phyloP scores from a whole-genome alignment of 2,797 vertebrate species.

The Poecilia gillii region DNA sequence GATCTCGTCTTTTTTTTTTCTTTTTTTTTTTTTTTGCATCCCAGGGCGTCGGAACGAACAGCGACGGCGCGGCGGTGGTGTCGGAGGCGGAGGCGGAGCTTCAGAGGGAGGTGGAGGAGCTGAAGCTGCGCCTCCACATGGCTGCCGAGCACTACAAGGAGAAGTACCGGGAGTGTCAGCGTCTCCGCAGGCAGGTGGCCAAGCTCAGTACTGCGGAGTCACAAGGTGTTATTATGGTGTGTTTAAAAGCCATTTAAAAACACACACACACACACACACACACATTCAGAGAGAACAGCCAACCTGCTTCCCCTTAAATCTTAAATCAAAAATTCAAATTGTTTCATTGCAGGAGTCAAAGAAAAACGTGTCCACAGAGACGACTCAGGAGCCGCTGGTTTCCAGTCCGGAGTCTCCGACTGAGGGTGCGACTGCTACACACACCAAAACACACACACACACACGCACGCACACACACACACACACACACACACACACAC shows the following conservation, averaged over 20 bases:
- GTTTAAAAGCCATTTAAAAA: not conserved
- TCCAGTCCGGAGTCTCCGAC: constrained; percentile 76
- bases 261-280: not conserved
- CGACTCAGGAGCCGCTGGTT: constrained; percentile 79
- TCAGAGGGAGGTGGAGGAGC: constrained; percentile 95
- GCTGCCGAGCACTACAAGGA: constrained; percentile 98
- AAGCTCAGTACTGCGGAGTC: constrained; percentile 85
- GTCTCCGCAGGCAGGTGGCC: constrained; percentile 93
- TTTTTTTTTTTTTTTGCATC: not conserved
- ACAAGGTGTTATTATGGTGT: constrained; percentile 70
- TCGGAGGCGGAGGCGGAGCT: constrained; percentile 89
- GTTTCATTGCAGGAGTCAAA: constrained; percentile 74
- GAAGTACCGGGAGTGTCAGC: constrained; percentile 97
- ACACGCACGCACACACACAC: too few relatives aligned
- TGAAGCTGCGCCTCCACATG: constrained; percentile 97
- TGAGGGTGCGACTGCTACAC: constrained; percentile 76
- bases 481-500: too few relatives aligned
- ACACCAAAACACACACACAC: too few relatives aligned
- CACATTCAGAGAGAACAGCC: not conserved
- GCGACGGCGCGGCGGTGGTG: constrained; percentile 63
- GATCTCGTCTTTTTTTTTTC: too few relatives aligned
- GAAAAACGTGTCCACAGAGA: constrained; percentile 81
- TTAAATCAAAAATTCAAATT: not conserved
- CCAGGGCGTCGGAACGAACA: constrained; percentile 66
- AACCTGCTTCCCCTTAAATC: not conserved